A percentile compares a stretch with the other conserved stretches of the same genome.
phyloP scores from a whole-genome alignment of 2,113 vertebrate species.

The Neodontobutis hainanensis region DNA sequence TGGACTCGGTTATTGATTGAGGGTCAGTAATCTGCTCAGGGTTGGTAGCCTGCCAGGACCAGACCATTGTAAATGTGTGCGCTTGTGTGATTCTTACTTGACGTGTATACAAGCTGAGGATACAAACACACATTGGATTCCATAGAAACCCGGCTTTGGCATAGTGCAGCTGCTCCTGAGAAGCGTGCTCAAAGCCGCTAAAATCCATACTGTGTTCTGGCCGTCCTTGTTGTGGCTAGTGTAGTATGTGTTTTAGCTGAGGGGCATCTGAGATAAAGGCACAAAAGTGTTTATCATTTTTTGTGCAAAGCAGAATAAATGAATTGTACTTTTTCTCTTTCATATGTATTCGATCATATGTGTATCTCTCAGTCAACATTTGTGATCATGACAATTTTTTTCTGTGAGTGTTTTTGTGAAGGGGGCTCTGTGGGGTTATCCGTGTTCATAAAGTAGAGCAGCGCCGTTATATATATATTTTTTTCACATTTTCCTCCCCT shows the following conservation, averaged over 20 bases:
- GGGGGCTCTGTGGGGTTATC: constrained; percentile 26
- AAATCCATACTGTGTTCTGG: constrained; percentile 41
- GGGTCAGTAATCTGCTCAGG: constrained; percentile 89
- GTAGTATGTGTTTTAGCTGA: constrained; percentile 12
- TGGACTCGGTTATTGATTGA: constrained; percentile 89
- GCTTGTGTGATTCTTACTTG: constrained; percentile 19
- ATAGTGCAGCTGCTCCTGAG: constrained; percentile 30
- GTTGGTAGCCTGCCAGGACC: constrained; percentile 85
- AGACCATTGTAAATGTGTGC: constrained; percentile 23
- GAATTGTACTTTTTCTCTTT: constrained; percentile 16
- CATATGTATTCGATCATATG: background rate
- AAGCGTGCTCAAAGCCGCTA: constrained; percentile 36
- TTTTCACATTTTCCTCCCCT: constrained; percentile 71
- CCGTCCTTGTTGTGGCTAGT: constrained; percentile 10
- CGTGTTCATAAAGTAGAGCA: constrained; percentile 33
- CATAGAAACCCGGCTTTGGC: constrained; percentile 26
- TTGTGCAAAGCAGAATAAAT: no score
- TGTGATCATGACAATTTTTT: constrained; percentile 6
- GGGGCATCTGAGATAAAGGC: constrained; percentile 37
- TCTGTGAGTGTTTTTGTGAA: constrained; percentile 15
- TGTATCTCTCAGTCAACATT: constrained; percentile 20
- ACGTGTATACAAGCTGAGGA: constrained; percentile 24
- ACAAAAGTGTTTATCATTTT: constrained; percentile 1
- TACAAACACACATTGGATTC: constrained; percentile 29
- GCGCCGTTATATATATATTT: background rate